Evolutionary conservation across 2,113 vertebrate species (phyloP).

Genomic region (Hydrochoerus hydrochaeris): DNA sequence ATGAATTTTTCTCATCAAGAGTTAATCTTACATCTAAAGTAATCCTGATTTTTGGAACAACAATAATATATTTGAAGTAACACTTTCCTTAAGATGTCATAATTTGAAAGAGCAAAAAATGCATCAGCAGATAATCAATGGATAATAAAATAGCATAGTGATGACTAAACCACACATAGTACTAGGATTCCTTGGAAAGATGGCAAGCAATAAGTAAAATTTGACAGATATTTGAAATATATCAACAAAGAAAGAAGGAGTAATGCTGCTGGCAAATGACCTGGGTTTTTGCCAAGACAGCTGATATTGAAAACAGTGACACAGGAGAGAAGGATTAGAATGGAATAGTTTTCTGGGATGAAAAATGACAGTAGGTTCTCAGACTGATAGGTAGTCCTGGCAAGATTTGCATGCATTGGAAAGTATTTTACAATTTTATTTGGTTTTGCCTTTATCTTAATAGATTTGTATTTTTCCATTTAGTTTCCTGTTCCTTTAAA

Average conservation of each 20-base stretch:
- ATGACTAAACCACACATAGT: not conserved
- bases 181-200: not conserved
- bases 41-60: not conserved
- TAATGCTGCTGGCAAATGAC: not conserved
- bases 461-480: not conserved
- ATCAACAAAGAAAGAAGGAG: not conserved
- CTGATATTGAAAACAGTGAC: not conserved
- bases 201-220: not conserved
- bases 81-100: not conserved
- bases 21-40: not conserved
- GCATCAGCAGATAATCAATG: not conserved
- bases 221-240: not conserved
- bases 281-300: not conserved
- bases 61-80: not conserved
- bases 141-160: not conserved
- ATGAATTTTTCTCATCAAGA: not conserved
- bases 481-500: not conserved
- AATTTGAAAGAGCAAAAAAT: not conserved
- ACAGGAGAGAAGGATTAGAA: not conserved
- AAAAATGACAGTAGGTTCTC: not conserved
- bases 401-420: not conserved
- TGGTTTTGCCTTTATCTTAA: not conserved
- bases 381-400: not conserved
- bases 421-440: not conserved
- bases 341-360: not conserved